Evolutionary conservation across 2,113 vertebrate species (phyloP).

Genomic region (Campylomormyrus tamandua): DNA sequence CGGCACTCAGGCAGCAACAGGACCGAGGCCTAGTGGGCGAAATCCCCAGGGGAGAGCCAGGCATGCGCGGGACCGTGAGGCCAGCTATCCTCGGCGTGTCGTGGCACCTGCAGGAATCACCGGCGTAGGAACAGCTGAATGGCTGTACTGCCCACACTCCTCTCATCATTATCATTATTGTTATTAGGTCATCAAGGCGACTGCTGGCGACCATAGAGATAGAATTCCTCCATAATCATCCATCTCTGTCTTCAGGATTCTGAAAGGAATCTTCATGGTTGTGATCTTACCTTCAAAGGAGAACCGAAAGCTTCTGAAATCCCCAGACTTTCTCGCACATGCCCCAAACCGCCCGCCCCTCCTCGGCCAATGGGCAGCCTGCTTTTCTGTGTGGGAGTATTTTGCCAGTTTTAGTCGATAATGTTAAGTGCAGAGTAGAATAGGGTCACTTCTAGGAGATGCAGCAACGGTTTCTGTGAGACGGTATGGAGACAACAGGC

Average conservation of each 20-base stretch:
- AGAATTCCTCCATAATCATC: background rate
- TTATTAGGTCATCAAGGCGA: background rate
- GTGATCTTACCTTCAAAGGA: background rate
- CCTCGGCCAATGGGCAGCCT: background rate
- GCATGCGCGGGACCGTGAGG: background rate
- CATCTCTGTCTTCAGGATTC: background rate
- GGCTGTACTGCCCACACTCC: background rate
- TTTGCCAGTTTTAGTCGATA: background rate
- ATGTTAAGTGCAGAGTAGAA: background rate
- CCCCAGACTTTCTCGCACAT: background rate
- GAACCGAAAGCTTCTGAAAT: background rate
- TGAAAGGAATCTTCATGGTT: background rate
- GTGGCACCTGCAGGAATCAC: background rate
- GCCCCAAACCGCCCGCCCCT: background rate
- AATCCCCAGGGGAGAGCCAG: background rate
- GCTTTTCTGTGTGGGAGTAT: background rate
- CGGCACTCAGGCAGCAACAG: background rate
- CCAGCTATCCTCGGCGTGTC: background rate
- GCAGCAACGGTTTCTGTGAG: background rate
- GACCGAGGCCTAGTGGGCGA: rapidly evolving
- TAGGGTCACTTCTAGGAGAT: background rate
- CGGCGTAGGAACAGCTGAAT: background rate
- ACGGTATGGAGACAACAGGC: background rate
- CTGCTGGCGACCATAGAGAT: background rate
- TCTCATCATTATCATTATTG: background rate